These are phyloP conservation scores for Lutraria rhynchaena DNA, from an alignment of 1,140 invertebrate species.

Conservation along the genomic window DNA sequence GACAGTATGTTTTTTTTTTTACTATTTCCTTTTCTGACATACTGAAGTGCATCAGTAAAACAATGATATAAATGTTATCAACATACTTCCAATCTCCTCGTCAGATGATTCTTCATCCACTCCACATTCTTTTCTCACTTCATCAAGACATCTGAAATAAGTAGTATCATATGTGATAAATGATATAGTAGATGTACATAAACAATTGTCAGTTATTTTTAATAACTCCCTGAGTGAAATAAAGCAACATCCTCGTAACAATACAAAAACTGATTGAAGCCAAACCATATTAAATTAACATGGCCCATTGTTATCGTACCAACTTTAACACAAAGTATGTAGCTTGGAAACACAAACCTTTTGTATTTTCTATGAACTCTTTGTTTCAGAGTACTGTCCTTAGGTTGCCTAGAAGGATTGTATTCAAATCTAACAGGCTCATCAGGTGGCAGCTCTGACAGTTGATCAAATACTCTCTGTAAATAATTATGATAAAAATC, in stretches of 20 bases:
- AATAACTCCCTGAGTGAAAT: too few species aligned
- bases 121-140: constrained; percentile 85
- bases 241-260: too few species aligned
- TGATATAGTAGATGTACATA: too few species aligned
- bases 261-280: too few species aligned
- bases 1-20: too few species aligned
- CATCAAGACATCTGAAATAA: constrained; percentile 79
- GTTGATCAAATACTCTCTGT: constrained; percentile 83
- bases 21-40: too few species aligned
- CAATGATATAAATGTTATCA: too few species aligned
- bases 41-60: too few species aligned
- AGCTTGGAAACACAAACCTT: constrained; percentile 60
- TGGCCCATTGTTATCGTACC: background rate
- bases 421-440: constrained; percentile 79
- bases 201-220: too few species aligned
- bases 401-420: constrained; percentile 76
- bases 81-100: constrained; percentile 84
- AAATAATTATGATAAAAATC: constrained; percentile 45
- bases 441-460: constrained; percentile 84
- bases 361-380: constrained; percentile 74
- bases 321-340: background rate
- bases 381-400: constrained; percentile 77
- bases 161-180: background rate
- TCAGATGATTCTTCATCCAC: constrained; percentile 87
- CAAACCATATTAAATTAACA: background rate